These are phyloP conservation scores for Heteronetta atricapilla DNA, from an alignment of 2,113 vertebrate species.

Conservation along the genomic window DNA sequence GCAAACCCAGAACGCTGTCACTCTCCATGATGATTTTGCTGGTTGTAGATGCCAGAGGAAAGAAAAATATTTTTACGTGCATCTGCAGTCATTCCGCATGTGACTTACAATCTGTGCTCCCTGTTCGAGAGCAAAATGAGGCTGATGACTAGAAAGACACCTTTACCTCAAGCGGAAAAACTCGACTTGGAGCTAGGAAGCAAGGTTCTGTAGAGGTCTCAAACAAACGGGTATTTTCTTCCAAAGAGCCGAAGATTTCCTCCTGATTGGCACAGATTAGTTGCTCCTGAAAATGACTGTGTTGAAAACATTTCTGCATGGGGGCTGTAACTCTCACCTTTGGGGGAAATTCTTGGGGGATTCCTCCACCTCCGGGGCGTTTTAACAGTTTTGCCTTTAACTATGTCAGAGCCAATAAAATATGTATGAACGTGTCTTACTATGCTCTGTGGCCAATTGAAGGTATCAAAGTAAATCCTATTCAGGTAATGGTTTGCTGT, in stretches of 20 bases:
- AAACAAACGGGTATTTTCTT: conserved; percentile 31
- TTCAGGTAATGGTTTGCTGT: background rate
- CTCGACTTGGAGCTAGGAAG: background rate
- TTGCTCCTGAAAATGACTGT: background rate
- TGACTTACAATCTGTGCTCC: background rate
- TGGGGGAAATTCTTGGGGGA: conserved; percentile 28
- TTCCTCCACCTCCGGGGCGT: background rate
- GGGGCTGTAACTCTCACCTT: conserved; percentile 17
- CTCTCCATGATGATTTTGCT: background rate
- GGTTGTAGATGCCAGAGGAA: background rate
- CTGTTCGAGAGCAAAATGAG: background rate
- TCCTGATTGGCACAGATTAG: background rate
- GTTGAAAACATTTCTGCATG: conserved; percentile 25
- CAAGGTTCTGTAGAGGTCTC: conserved; percentile 33
- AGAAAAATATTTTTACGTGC: background rate
- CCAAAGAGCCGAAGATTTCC: background rate
- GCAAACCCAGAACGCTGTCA: background rate
- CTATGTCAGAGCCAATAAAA: conserved; percentile 23
- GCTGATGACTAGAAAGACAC: background rate
- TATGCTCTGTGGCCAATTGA: conserved; percentile 15
- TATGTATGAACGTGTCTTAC: background rate
- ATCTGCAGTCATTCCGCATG: accelerated
- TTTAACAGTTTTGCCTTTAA: conserved; percentile 31
- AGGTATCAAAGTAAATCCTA: background rate
- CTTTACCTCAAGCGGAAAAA: background rate